Evolutionary conservation across 2,888 invertebrate genomes (phyloP), one percentile per base, ranked within the genome.

Genomic region (Zootermopsis nevadensis): DNA sequence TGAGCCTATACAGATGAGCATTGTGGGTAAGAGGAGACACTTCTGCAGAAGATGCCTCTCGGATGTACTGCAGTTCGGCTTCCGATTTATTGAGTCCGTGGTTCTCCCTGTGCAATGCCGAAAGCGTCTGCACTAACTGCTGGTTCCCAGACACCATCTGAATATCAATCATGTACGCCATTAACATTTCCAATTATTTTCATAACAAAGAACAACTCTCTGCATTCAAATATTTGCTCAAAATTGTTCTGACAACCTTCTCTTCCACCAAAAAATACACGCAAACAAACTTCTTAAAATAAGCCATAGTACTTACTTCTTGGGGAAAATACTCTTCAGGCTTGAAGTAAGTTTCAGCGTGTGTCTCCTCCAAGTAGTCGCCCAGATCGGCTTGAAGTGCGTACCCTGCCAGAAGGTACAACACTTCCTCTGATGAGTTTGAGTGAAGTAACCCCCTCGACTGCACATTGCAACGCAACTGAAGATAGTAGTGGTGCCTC

Each of bases 371-470:
- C 86, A 92, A 91, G 88, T 92, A 95, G 90, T 97, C 96, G 66
- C 98, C 98, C 88, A 95, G 93, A 90, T 98, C 98, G 67, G 98
- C 97, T 91, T 98, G 98, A 86, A 99, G 92, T 83, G 98, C 97
- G 87, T 96, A 92, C 30, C 97, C 97, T 76, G 97, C 97, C 88
- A 98, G 92, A 86, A 95, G 92, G 88, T 97, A 94, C 87, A 94
- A 90, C 81, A 94, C 93, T 88, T 91, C 93, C 89, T 93, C 95
- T 88, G 94, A 92, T 84, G 93, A 92, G 85, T 93, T 92, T 85
- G 94, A 93, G 86, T 90, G 90, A 82, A 90, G 84, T 88, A 89
- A 77, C 74, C 90, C 90, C 88, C 91, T 88, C 88, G 91, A 91
- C 84, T 93, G 90, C 84, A 94, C 91, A 91, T 99, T 99, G 90